These are phyloP conservation scores for Galeopterus variegatus DNA, from an alignment of 2,113 vertebrate species.

Conservation along the genomic window DNA sequence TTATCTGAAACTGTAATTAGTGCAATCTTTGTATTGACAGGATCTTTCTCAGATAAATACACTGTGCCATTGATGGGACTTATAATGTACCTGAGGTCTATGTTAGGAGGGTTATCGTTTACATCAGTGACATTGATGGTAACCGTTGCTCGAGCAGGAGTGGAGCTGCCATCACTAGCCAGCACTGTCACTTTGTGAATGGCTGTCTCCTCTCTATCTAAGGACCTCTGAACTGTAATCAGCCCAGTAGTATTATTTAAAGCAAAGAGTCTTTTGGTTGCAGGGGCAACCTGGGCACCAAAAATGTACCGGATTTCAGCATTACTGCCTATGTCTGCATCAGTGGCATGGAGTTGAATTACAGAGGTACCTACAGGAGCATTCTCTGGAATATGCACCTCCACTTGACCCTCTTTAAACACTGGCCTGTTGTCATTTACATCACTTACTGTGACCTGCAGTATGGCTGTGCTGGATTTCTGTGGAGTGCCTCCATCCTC, in stretches of 20 bases:
- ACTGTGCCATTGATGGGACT: slow-evolving; percentile 99
- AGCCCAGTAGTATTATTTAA: slow-evolving; percentile 97
- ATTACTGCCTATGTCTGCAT: slow-evolving; percentile 98
- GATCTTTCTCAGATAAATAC: slow-evolving; percentile 99
- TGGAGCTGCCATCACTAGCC: slow-evolving; percentile 98
- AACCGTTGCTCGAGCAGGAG: slow-evolving; percentile 96
- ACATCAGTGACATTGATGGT: slow-evolving; percentile 99
- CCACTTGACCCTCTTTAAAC: slow-evolving; percentile 98
- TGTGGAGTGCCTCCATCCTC: slow-evolving; percentile 98
- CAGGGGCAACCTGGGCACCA: slow-evolving; percentile 96
- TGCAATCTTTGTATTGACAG: slow-evolving; percentile 98
- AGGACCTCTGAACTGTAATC: slow-evolving; percentile 96
- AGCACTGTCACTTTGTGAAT: slow-evolving; percentile 98
- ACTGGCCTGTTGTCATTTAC: slow-evolving; percentile 99
- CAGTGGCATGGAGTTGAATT: slow-evolving; percentile 97
- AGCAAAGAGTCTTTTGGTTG: slow-evolving; percentile 98
- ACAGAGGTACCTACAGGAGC: slow-evolving; percentile 97
- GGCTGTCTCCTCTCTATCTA: slow-evolving; percentile 98
- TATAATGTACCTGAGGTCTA: slow-evolving; percentile 99
- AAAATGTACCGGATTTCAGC: slow-evolving; percentile 98
- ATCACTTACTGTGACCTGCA: slow-evolving; percentile 98
- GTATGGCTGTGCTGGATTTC: slow-evolving; percentile 99
- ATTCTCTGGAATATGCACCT: slow-evolving; percentile 98
- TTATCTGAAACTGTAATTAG: slow-evolving; percentile 99
- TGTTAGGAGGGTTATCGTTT: slow-evolving; percentile 99